Evolutionary conservation across 2,797 vertebrate genomes (phyloP), one percentile per base, ranked within the genome.

Genomic region (Sciaenops ocellatus): DNA sequence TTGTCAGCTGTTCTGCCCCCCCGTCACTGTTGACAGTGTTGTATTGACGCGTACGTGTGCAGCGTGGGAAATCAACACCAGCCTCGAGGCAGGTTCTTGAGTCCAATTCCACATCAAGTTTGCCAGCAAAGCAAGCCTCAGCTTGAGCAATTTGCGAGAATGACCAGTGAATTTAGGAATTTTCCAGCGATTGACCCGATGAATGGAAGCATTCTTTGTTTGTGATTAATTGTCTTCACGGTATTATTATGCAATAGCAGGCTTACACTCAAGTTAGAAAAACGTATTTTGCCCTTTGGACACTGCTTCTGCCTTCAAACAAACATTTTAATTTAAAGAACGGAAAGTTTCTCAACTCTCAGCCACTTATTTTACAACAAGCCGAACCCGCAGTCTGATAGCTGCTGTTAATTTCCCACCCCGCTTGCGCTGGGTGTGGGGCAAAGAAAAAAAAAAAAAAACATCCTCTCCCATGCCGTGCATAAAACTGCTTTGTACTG

Each of bases 371-470:
- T 79, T 76, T 59, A 6, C 51, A 67, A 61, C n/a, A n/a, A n/a
- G 46, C 10, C 60, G 10, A 63, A 61, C 28, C n/a, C 2, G 0
- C 20, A 28, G 41, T 51, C 38, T 38, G 15, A 11, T 70, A 7
- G 12, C 69, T 42, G 41, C 7, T 0, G 13, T 73, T 84, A 26
- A 69, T 76, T 79, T 74, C 63, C 67, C 76, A 62, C 47, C 28
- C 3, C 6, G 5, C 51, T 71, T 56, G 7, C 13, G 6, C 54
- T 4, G 10, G 18, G 30, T 44, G 67, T 85, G 57, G 8, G 34
- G n/a, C n/a, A n/a, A n/a, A 38, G 34, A 38, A 8, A 6, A 2
- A 34, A 9, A 38, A 34, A 34, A 24, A 74, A 68, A 84, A 38
- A 22, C 56, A 7, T 70, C 28, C 22, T 64, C 50, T 81, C 50